Evolutionary conservation across 1,140 invertebrate species (phyloP), one percentile per base, ranked within the genome.

Genomic region (Bombus waltoni): DNA sequence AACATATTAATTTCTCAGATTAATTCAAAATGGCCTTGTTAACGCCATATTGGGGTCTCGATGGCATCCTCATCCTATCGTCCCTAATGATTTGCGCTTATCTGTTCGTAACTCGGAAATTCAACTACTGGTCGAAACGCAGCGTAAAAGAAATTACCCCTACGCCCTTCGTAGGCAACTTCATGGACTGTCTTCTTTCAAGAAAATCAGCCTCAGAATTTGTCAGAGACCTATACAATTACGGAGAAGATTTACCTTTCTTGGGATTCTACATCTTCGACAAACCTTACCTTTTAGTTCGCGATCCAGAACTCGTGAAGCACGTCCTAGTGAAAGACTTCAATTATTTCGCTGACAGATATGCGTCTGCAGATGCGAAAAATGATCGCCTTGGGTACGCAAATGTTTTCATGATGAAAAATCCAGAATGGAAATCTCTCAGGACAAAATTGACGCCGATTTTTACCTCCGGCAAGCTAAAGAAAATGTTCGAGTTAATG

Each of bases 301-400:
- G 95, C 5, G 95, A 96, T 83, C 92, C 94, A 0, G 93, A 95
- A 6, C 71, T 96, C 0, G 87, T 96, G 0, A 96, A 95, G 81
- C 83, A 94, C 8, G 81, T 96, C 15, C 47, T 95, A 22, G 92
- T 96, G 4, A 96, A 95, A 82, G 96, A 96, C 74, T 96, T 96
- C 78, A 88, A 94, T 65, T 85, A 94, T 65, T 96, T 96, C 70
- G 10, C 66, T 0, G 92, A 95, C 66, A 91, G 94, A 85, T 89
- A 89, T 10, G 53, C 83, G 0, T 25, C 38, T 1, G 70, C 92
- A 0, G 85, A 92, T 85, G 74, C 0, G 1, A 89, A 10, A n/a
- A 57, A 78, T 0, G 93, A 94, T 79, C 80, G 87, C 11, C 71
- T 94, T 0, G 90, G 94, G 6, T 87, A 83, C 38, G 73, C 89